Conservation (phyloP, 2,888 invertebrate genomes). For the Nematopogon swammerdamellus region DNA sequence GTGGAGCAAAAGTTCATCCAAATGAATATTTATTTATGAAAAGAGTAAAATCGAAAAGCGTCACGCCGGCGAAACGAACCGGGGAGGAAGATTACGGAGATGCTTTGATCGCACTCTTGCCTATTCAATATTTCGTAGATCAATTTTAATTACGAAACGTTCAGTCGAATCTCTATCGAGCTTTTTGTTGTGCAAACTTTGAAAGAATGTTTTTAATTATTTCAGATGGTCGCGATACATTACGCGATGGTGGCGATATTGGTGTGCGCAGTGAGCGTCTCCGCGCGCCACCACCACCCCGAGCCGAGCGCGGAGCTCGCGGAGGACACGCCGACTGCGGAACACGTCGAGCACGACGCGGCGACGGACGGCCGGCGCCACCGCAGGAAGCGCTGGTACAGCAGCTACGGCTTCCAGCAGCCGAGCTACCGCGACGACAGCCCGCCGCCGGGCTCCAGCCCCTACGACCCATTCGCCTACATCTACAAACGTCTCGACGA, state of each 20-base stretch:
- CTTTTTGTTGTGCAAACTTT: too few relatives aligned
- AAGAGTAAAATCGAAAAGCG: too few relatives aligned
- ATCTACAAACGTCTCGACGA: constrained; percentile 32
- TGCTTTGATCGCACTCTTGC: too few relatives aligned
- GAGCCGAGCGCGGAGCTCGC: neutral
- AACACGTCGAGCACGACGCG: constrained; percentile 9
- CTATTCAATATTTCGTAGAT: too few relatives aligned
- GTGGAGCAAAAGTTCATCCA: too few relatives aligned
- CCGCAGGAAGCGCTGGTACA: constrained; percentile 27
- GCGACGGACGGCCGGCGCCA: constrained; percentile 18
- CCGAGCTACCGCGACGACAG: constrained; percentile 25
- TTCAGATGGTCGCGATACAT: constrained; percentile 29
- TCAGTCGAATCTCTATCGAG: too few relatives aligned
- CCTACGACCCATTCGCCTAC: constrained; percentile 23
- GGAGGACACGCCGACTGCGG: constrained; percentile 8
- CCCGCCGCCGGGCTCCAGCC: constrained; percentile 16
- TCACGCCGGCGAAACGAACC: too few relatives aligned
- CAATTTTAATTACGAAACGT: too few relatives aligned
- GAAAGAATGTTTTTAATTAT: neutral
- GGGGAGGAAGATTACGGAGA: too few relatives aligned
- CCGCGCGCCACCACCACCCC: constrained; percentile 11
- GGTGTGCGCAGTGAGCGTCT: constrained; percentile 20
- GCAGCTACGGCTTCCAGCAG: constrained; percentile 21
- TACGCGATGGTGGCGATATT: constrained; percentile 20
- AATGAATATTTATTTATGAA: too few relatives aligned